A percentile compares a stretch with the other conserved stretches of the same genome.
Evolutionary conservation across 2,888 invertebrate genomes (phyloP).

Genomic region (Ferrisia virgata): DNA sequence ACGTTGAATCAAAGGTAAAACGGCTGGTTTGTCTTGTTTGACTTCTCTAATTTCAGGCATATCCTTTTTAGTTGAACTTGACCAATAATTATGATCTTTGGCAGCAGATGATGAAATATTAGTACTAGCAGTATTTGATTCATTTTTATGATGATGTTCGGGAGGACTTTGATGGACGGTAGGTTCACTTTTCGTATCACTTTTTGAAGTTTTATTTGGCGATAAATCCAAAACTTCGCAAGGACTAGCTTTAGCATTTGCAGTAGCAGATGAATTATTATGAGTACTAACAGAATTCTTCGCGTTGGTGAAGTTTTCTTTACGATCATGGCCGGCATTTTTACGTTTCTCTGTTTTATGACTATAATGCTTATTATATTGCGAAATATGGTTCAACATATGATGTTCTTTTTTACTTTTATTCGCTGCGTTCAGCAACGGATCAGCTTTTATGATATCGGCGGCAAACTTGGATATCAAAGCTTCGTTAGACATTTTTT

Average conservation of each 20-base stretch:
- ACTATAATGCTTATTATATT: slow-evolving; percentile 42
- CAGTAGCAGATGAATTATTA: neutral
- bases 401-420: slow-evolving; percentile 34
- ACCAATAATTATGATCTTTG: slow-evolving; percentile 42
- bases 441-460: slow-evolving; percentile 31
- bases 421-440: neutral
- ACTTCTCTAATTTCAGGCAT: neutral
- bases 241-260: neutral
- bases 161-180: neutral
- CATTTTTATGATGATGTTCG: neutral
- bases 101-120: neutral
- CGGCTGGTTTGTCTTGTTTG: neutral
- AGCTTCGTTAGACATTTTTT: neutral
- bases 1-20: neutral
- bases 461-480: slow-evolving; percentile 1
- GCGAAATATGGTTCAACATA: slow-evolving; percentile 37
- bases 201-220: slow-evolving; percentile 37
- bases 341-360: slow-evolving; percentile 39
- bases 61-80: neutral
- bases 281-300: neutral
- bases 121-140: neutral
- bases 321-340: neutral
- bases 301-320: neutral
- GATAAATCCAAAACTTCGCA: slow-evolving; percentile 45
- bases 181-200: neutral